Conservation (phyloP, 92 coral and sea anemone genomes). For the Scolanthus callimorphus region DNA sequence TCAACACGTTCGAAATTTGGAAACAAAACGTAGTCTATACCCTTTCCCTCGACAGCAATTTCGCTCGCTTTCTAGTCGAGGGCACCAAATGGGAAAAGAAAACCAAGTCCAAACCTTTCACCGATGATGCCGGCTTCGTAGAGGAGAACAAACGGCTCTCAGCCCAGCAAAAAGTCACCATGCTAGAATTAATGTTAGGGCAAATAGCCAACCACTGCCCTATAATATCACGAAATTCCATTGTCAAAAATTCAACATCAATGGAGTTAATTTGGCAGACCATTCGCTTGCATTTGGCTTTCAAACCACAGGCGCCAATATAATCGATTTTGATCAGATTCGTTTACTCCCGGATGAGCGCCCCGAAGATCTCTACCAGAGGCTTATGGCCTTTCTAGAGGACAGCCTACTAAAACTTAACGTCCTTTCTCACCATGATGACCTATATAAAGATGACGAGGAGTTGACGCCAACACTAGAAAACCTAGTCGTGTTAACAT, state of each 20-base stretch:
- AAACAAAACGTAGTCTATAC: conserved; percentile 56
- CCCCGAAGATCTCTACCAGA: conserved; percentile 72
- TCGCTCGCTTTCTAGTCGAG: conserved; percentile 55
- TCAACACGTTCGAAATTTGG: too few species aligned
- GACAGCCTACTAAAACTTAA: conserved; percentile 45
- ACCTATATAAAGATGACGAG: conserved; percentile 43
- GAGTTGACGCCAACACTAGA: conserved; percentile 58
- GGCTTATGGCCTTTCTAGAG: conserved; percentile 60
- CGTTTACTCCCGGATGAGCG: conserved; percentile 61
- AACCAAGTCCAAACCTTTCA: conserved; percentile 28
- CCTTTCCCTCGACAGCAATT: conserved; percentile 44
- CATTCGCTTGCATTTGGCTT: conserved; percentile 59
- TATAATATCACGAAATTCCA: conserved; percentile 42
- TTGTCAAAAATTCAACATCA: conserved; percentile 60
- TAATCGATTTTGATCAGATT: conserved; percentile 40
- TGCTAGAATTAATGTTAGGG: conserved; percentile 55
- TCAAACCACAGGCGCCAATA: conserved; percentile 58
- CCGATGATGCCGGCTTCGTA: conserved; percentile 16
- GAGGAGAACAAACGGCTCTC: conserved; percentile 38
- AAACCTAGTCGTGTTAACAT: conserved; percentile 46
- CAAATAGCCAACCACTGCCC: conserved; percentile 70
- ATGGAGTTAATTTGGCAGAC: conserved; percentile 51
- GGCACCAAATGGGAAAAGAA: conserved; percentile 53
- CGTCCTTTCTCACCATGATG: conserved; percentile 59
- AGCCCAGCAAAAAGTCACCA: conserved; percentile 44